Evolutionary conservation across 2,797 vertebrate species (phyloP).

Genomic region (Dermochelys coriacea): DNA sequence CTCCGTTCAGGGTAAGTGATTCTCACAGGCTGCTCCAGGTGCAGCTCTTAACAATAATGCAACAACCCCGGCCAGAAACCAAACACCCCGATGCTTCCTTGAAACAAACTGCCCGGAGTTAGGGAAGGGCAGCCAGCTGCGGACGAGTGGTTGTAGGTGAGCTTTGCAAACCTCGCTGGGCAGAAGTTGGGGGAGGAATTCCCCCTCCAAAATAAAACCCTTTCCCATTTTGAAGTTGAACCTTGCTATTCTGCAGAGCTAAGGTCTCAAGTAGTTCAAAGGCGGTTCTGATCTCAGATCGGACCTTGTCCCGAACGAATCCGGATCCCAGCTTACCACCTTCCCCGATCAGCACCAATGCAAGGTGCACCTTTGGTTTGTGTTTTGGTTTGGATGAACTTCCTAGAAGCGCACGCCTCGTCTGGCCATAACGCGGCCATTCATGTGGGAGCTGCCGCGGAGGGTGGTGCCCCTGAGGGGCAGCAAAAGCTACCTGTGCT

Average conservation of each 20-base stretch:
- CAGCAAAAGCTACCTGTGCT: too few species aligned
- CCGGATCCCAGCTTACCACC: background rate
- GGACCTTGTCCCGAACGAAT: background rate
- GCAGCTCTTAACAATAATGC: too few species aligned
- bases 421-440: too few species aligned
- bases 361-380: rapidly evolving
- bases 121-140: background rate
- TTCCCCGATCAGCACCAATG: background rate
- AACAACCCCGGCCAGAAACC: background rate
- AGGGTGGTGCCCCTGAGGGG: background rate
- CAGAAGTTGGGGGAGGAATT: background rate
- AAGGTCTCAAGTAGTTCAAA: too few species aligned
- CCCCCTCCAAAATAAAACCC: too few species aligned
- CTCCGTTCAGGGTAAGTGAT: background rate
- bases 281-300: too few species aligned
- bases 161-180: background rate
- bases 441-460: background rate
- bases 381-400: background rate
- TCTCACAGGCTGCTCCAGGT: too few species aligned
- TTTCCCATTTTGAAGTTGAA: rapidly evolving
- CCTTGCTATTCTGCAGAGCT: too few species aligned
- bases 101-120: too few species aligned
- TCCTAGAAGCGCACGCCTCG: too few species aligned
- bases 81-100: too few species aligned
- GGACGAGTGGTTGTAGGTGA: background rate